Conservation (phyloP, 1,140 invertebrate species). For the Halyomorpha halys region DNA sequence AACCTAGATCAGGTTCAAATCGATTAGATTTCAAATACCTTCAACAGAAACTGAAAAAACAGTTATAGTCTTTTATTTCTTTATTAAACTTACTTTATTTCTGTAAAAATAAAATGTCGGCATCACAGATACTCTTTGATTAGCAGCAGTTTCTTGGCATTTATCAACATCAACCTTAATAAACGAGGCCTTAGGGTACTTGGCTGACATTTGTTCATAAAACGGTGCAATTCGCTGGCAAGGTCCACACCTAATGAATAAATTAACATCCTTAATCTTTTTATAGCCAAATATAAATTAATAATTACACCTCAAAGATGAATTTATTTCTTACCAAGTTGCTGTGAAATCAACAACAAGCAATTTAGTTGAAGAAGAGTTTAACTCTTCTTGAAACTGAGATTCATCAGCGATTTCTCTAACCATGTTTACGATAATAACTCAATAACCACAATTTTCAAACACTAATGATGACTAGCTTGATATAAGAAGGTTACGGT, state of each 20-base stretch:
- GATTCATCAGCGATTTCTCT: slow-evolving; percentile 52
- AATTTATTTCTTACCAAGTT: slow-evolving; percentile 52
- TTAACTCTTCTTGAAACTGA: slow-evolving; percentile 73
- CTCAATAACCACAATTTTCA: too few species aligned
- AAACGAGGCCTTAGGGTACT: slow-evolving; percentile 83
- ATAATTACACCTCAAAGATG: not conserved
- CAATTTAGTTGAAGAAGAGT: slow-evolving; percentile 69
- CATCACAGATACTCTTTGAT: slow-evolving; percentile 85
- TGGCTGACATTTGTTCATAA: slow-evolving; percentile 72
- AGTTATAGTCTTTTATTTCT: not conserved
- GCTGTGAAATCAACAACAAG: slow-evolving; percentile 91
- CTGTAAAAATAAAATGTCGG: slow-evolving; percentile 96
- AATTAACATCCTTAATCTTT: slow-evolving; percentile 16
- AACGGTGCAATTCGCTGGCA: slow-evolving; percentile 85
- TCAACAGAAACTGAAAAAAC: not conserved
- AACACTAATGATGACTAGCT: too few species aligned
- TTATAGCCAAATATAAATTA: slow-evolving; percentile 22
- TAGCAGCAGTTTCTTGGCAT: slow-evolving; percentile 71
- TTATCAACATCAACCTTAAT: slow-evolving; percentile 90
- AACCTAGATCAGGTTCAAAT: slow-evolving; percentile 36
- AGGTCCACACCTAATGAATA: slow-evolving; percentile 72
- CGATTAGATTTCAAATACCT: not conserved
- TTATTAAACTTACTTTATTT: slow-evolving; percentile 50
- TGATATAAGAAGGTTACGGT: too few species aligned
- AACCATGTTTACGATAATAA: slow-evolving; percentile 21